Conservation (phyloP, 2,888 invertebrate species). For the Lagria hirta region DNA sequence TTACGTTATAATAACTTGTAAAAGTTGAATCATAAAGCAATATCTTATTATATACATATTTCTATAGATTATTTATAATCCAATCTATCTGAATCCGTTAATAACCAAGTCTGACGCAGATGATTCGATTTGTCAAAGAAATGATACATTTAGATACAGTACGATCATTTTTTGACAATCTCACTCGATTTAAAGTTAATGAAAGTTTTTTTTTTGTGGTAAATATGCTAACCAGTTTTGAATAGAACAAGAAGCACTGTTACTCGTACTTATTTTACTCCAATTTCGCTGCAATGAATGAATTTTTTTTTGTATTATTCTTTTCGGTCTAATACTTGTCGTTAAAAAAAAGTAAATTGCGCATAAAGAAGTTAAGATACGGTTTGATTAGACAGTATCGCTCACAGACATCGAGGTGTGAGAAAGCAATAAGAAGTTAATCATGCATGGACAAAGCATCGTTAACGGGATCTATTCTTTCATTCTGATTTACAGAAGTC, state of each 20-base stretch:
- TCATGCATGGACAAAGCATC: conserved; percentile 43
- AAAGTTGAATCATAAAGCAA: too few species aligned
- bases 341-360: conserved; percentile 35
- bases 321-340: conserved; percentile 39
- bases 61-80: too few species aligned
- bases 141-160: too few species aligned
- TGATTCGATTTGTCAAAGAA: too few species aligned
- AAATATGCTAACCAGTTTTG: too few species aligned
- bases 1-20: too few species aligned
- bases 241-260: conserved; percentile 7
- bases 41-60: too few species aligned
- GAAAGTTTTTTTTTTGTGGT: too few species aligned
- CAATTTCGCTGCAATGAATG: conserved; percentile 29
- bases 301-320: conserved; percentile 35
- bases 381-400: conserved; percentile 38
- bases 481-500: conserved; percentile 32
- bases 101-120: too few species aligned
- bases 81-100: too few species aligned
- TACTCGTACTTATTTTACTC: conserved; percentile 16
- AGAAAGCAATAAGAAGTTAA: conserved; percentile 46
- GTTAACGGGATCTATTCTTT: conserved; percentile 38
- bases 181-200: too few species aligned
- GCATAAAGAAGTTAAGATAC: conserved; percentile 39
- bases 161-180: too few species aligned
- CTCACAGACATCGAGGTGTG: conserved; percentile 42